phyloP scores from a whole-genome alignment of 2,797 vertebrate species.

The Rhabdomys pumilio region DNA sequence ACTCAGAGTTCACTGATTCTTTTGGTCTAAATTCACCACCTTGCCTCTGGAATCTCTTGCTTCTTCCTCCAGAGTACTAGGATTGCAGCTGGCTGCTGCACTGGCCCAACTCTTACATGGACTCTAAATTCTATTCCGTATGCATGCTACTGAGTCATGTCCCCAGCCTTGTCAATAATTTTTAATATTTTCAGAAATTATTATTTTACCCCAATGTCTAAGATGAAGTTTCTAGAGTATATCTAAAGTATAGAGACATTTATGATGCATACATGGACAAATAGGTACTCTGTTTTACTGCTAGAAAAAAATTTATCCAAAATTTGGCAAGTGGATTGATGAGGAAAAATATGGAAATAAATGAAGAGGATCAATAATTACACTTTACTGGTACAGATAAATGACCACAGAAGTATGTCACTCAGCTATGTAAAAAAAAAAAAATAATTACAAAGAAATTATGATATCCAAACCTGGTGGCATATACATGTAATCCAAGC shows the following conservation, averaged over 20 bases:
- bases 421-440: not conserved
- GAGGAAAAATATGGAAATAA: not conserved
- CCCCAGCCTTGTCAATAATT: not conserved
- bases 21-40: not conserved
- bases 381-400: not conserved
- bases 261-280: not conserved
- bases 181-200: slow-evolving; percentile 17
- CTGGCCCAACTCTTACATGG: not conserved
- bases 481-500: not conserved
- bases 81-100: not conserved
- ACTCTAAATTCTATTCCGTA: not conserved
- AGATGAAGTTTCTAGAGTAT: not conserved
- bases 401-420: not conserved
- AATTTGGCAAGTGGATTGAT: not conserved
- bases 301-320: not conserved
- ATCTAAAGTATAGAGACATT: not conserved
- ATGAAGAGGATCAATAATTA: not conserved
- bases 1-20: not conserved
- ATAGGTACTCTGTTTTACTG: not conserved
- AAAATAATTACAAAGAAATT: not conserved
- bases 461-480: not conserved
- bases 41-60: not conserved
- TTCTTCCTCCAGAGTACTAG: not conserved
- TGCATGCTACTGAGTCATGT: not conserved
- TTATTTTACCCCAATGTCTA: not conserved